Percentiles rank a stretch among this genome's conserved stretches.
Evolutionary conservation across 2,797 vertebrate genomes (phyloP).

Genomic region (Rhynchotus rufescens): DNA sequence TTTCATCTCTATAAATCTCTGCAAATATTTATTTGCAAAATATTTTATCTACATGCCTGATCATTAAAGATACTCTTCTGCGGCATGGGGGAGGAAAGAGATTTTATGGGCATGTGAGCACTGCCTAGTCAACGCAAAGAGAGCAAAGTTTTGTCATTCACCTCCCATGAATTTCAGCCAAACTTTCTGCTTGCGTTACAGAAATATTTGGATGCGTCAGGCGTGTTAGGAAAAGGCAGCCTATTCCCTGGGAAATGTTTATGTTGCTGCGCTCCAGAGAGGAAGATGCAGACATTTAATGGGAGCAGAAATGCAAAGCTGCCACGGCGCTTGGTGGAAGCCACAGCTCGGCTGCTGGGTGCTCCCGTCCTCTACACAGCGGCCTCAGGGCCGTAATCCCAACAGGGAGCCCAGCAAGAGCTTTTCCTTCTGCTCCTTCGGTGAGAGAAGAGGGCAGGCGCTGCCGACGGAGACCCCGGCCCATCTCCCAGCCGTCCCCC

Average conservation of each 20-base stretch:
- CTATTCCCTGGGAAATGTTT: neutral
- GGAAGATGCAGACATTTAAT: neutral
- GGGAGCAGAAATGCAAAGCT: neutral
- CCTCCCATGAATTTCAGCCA: neutral
- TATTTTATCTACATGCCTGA: neutral
- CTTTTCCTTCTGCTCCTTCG: no score
- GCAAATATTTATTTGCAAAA: constrained; percentile 60
- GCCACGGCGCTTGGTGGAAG: neutral
- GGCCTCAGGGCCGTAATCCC: accelerated
- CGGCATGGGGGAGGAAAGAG: neutral
- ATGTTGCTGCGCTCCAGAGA: neutral
- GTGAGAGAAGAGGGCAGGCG: neutral
- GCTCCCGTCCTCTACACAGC: neutral
- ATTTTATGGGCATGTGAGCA: neutral
- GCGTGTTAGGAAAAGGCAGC: neutral
- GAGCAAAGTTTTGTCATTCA: neutral
- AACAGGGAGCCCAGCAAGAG: no score
- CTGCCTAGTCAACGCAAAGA: neutral
- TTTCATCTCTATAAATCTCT: constrained; percentile 32
- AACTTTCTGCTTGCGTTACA: neutral
- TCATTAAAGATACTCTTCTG: constrained; percentile 7
- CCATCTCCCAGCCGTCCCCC: neutral
- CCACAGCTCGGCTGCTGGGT: neutral
- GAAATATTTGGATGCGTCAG: neutral
- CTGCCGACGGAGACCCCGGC: neutral